These are phyloP conservation scores for Papio anubis DNA, from an alignment of 2,113 vertebrate genomes.

Conservation along the genomic window DNA sequence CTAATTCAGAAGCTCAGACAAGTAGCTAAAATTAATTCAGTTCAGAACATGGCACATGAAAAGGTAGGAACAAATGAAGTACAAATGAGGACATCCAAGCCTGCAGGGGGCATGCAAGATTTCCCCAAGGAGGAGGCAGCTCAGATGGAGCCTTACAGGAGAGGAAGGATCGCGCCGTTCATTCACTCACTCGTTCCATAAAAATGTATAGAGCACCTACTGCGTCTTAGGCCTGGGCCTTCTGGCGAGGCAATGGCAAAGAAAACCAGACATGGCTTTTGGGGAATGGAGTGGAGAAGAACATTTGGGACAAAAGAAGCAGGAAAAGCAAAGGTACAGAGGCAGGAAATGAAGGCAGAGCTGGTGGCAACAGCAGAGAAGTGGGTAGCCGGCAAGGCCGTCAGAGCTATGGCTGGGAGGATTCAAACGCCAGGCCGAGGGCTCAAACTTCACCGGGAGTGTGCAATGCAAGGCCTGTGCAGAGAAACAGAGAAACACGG, in stretches of 20 bases:
- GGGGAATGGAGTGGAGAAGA: not conserved
- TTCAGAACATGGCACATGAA: not conserved
- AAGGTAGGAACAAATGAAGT: not conserved
- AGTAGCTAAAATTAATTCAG: not conserved
- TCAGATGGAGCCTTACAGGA: not conserved
- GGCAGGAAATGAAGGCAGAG: not conserved
- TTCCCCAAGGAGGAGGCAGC: not conserved
- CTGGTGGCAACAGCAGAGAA: not conserved
- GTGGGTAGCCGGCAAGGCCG: not conserved
- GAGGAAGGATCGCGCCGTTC: not conserved
- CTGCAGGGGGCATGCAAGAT: accelerated
- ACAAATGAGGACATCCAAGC: not conserved
- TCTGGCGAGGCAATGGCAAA: not conserved
- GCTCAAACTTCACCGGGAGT: not conserved
- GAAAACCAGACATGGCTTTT: not conserved
- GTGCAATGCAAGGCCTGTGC: accelerated
- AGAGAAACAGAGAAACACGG: not conserved
- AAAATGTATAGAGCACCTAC: not conserved
- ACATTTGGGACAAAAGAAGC: not conserved
- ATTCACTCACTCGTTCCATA: not conserved
- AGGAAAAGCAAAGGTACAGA: not conserved
- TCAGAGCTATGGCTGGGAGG: not conserved
- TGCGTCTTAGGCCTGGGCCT: not conserved
- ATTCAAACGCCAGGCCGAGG: not conserved
- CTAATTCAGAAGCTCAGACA: not conserved